phyloP scores from a whole-genome alignment of 1,140 invertebrate species.

The Oryctes rhinoceros region DNA sequence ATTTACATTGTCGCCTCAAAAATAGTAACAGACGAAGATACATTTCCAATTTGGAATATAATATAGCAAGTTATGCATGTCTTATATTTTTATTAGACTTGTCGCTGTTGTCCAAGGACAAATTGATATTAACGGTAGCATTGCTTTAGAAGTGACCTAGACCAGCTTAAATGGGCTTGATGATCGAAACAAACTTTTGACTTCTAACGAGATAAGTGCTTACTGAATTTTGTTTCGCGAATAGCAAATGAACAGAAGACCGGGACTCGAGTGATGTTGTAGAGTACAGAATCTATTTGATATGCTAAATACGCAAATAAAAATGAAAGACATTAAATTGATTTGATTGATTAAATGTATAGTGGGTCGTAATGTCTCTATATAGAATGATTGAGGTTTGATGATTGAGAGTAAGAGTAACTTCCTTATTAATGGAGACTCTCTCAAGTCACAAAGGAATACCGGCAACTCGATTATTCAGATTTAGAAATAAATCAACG shows the following conservation, averaged over 20 bases:
- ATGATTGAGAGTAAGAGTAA: too few species aligned
- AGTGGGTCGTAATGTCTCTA: too few species aligned
- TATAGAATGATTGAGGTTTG: too few species aligned
- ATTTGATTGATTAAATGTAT: too few species aligned
- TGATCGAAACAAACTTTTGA: slow-evolving; percentile 29
- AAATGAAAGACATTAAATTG: neutral
- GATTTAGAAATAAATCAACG: neutral
- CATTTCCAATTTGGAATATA: neutral
- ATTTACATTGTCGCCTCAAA: too few species aligned
- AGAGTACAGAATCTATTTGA: neutral
- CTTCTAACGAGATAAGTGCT: slow-evolving; percentile 28
- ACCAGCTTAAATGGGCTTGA: neutral
- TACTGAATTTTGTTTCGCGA: neutral
- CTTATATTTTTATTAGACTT: neutral
- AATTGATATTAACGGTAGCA: slow-evolving; percentile 25
- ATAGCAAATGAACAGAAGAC: neutral
- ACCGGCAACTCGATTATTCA: neutral
- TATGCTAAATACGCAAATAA: neutral
- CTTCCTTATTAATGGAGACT: too few species aligned
- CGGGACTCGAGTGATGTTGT: neutral
- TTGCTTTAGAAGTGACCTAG: slow-evolving; percentile 32
- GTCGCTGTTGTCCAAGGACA: neutral
- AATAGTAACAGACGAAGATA: neutral
- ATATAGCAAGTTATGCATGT: neutral
- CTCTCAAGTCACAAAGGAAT: too few species aligned